Evolutionary conservation across 2,888 invertebrate genomes (phyloP).

Genomic region (Himalopsyche tibetana): DNA sequence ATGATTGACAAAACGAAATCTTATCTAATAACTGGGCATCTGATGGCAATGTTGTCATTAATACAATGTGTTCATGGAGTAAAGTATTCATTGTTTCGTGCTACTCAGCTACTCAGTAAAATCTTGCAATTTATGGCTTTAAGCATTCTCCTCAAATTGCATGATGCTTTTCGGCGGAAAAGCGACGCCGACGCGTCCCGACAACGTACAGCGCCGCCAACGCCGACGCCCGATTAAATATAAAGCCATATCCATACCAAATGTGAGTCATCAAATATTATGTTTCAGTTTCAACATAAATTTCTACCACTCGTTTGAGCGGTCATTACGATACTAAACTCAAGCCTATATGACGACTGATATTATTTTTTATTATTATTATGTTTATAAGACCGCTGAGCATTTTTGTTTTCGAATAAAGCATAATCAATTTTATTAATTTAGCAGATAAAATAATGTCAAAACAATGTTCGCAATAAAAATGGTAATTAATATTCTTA

Average conservation of each 20-base stretch:
- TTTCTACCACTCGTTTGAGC: neutral
- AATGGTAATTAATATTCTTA: no score
- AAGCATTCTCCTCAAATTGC: neutral
- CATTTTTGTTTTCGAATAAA: no score
- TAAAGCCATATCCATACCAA: slow-evolving; percentile 16
- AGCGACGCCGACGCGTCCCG: slow-evolving; percentile 18
- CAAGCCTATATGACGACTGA: no score
- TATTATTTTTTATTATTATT: no score
- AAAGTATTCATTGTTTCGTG: neutral
- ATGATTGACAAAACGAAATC: no score
- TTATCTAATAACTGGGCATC: no score
- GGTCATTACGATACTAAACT: neutral
- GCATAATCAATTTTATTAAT: no score
- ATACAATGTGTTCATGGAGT: neutral
- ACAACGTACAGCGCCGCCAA: neutral
- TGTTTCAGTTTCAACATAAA: neutral
- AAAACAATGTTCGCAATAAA: no score
- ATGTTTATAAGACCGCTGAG: no score
- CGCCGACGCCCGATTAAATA: slow-evolving; percentile 14
- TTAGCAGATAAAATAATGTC: no score
- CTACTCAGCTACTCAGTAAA: neutral
- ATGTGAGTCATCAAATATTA: slow-evolving; percentile 19
- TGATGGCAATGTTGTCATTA: no score
- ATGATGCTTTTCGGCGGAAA: neutral
- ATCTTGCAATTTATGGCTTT: neutral